Evolutionary conservation across 2,888 invertebrate species (phyloP), one percentile per base, ranked within the genome.

Genomic region (Congeria kusceri): DNA sequence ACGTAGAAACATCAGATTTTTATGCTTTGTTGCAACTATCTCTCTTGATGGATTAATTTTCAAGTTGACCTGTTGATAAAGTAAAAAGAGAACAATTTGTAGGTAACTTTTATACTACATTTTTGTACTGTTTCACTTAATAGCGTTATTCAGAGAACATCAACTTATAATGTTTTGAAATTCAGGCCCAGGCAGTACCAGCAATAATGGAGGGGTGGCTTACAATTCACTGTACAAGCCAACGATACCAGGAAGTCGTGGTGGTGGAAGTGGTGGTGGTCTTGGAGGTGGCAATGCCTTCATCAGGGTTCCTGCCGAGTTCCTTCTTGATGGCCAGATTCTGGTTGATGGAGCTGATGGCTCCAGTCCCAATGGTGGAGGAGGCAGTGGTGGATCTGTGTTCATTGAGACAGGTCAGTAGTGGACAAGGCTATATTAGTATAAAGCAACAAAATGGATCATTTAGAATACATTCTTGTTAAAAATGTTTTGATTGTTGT

Each of bases 311-410:
- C 88, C 88, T 9, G 81, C 84, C 7, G 80, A 82, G 9, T 85
- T 90, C 71, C 76, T 81, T 20, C 71, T 88, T 18, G 90, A 90
- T 74, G 90, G 90, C 58, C 46, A 29, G 13, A 69, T 90, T 23
- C 57, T 75, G 18, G 88, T 83, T 18, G 85, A 89, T 74, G 90
- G 89, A 23, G 78, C 65, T 7, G 61, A 73, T 63, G 89, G 87
- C 9, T 59, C 47, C 4, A 47, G n/a, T n/a, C n/a, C 53, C 15
- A 28, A 67, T 44, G 77, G 77, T 58, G 70, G 77, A 18, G 86
- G 86, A 25, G 82, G 89, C n/a, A 86, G 88, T 76, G 89, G 89
- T 46, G 90, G 90, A 23, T 85, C 89, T 27, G 77, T 89, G 18
- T 84, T 84, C 71, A 83, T 90, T 28, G 84, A 78, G 65, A 79